A percentile compares a stretch with the other conserved stretches of the same genome.
These are phyloP conservation scores for Pelochelys cantorii DNA, from an alignment of 2,797 vertebrate genomes.

Conservation along the genomic window DNA sequence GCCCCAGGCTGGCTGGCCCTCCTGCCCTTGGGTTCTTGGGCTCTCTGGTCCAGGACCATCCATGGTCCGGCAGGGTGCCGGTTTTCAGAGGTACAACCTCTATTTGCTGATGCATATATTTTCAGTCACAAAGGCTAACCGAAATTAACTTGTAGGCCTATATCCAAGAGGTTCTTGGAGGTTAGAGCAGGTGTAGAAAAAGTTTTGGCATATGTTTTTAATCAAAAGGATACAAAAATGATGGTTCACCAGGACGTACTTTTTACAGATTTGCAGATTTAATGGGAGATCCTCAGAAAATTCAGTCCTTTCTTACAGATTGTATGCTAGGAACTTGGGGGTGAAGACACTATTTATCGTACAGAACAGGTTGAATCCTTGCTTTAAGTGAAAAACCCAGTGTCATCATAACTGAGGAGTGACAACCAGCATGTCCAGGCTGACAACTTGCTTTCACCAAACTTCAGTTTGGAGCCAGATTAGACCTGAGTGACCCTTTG, in stretches of 20 bases:
- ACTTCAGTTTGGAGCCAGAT: background rate
- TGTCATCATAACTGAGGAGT: background rate
- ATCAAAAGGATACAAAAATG: background rate
- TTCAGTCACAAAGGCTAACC: background rate
- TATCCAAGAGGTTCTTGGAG: background rate
- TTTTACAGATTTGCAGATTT: background rate
- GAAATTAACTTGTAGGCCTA: background rate
- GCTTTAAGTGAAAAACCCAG: background rate
- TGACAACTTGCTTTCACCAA: background rate
- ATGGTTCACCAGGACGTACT: background rate
- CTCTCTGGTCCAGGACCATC: no score
- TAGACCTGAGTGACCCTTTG: background rate
- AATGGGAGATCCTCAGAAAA: background rate
- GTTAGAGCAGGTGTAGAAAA: background rate
- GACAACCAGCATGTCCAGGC: background rate
- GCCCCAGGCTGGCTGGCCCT: no score
- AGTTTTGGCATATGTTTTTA: background rate
- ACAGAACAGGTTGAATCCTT: background rate
- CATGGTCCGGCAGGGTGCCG: no score
- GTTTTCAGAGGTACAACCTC: no score
- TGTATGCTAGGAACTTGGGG: background rate
- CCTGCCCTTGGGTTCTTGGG: no score
- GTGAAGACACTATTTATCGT: background rate
- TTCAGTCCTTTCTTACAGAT: background rate
- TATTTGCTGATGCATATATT: background rate